Percentiles rank a stretch among this genome's conserved stretches.
Conservation (phyloP, 2,113 vertebrate genomes). For the Ptilorrhoa leucosticta region DNA sequence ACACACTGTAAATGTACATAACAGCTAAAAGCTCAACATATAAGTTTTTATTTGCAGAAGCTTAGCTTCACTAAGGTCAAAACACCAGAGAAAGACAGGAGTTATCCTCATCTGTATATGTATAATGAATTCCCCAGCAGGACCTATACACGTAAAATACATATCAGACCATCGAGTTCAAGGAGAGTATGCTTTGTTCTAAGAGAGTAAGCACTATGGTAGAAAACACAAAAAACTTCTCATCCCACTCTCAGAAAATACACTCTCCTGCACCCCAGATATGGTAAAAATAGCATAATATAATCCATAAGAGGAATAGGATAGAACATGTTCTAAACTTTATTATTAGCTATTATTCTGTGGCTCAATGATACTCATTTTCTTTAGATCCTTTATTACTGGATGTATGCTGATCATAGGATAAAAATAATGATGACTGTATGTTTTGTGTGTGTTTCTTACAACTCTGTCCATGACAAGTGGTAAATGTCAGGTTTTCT, state of each 20-base stretch:
- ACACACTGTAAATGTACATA: background rate
- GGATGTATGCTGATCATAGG: background rate
- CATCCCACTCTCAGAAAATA: background rate
- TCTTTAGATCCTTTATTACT: background rate
- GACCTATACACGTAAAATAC: background rate
- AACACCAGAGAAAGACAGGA: background rate
- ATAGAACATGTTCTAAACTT: background rate
- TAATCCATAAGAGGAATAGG: background rate
- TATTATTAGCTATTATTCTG: background rate
- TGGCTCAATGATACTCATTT: background rate
- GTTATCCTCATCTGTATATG: background rate
- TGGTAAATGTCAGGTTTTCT: background rate
- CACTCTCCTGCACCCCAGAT: background rate
- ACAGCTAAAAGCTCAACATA: background rate
- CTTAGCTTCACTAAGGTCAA: background rate
- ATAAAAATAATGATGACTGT: background rate
- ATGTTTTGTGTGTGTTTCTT: background rate
- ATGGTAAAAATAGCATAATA: background rate
- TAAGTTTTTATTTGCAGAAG: constrained; percentile 24
- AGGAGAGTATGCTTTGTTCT: background rate
- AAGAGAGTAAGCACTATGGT: background rate
- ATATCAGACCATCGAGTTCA: background rate
- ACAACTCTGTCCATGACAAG: background rate
- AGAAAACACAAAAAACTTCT: background rate
- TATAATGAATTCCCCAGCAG: background rate